Evolutionary conservation across 2,888 invertebrate species (phyloP), one percentile per base, ranked within the genome.

Genomic region (Hartigia nigra): DNA sequence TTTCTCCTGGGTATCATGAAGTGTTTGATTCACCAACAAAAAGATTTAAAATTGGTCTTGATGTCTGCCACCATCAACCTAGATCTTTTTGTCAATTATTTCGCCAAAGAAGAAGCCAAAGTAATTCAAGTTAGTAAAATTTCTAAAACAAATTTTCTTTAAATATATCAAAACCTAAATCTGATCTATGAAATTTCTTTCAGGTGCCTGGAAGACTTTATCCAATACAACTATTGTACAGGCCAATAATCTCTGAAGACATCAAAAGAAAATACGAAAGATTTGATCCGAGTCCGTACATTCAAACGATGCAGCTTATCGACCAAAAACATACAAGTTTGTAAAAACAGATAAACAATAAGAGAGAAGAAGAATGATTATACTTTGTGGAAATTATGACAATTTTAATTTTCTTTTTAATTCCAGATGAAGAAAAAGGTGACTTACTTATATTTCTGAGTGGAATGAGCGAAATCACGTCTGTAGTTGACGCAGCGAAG

Each of bases 1-100:
- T 98, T 98, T 90, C 92, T 99, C 70, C 93, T 99, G 5, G 99
- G 99, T 0, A 96, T 99, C 1, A 94, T 99, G 85, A 98, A 98
- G 90, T 99, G 98, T 91, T 92, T 99, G 12, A 93, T 98, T 75
- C 94, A 96, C 86, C 96, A 96, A 87, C 93, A 97, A 76, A 91
- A 92, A 4, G 95, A 98, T 87, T 93, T 99, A 34, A 99, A 98
- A 92, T 92, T 98, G 23, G 95, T 99, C 72, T 94, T 99, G 0
- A 99, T 99, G 99, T 99, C 99, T 0, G 99, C 99, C 23, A 99
- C 99, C 0, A 99, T 99, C 79, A 99, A 99, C 92, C 96, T 99
- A 36, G 95, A 98, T 84, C 93, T 99, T n/a, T 99, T 99, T 91
- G 94, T 95, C 82, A 94, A 95, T 84, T 99, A 98, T 91, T 99